phyloP scores from a whole-genome alignment of 1,140 invertebrate genomes.

The Caenorhabditis elegans region DNA sequence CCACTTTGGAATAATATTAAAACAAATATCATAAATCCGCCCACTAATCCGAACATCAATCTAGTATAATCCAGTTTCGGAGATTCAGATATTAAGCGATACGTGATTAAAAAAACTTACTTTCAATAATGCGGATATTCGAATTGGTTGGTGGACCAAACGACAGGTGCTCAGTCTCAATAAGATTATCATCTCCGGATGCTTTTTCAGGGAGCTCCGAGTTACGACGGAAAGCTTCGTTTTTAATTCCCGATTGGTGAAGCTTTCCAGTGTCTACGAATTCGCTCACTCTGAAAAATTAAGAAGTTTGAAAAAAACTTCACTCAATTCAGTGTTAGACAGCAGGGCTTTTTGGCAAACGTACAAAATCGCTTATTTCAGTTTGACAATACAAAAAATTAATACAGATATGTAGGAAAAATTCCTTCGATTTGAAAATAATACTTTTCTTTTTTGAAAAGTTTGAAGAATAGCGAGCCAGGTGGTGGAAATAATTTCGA shows the following conservation, averaged over 20 bases:
- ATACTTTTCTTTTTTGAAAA: too few species aligned
- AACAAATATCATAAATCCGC: background rate
- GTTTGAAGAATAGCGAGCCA: too few species aligned
- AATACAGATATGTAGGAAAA: too few species aligned
- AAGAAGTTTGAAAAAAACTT: background rate
- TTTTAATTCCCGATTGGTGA: background rate
- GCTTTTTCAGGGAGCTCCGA: background rate
- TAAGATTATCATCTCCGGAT: conserved; percentile 7
- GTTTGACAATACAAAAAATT: too few species aligned
- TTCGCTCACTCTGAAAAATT: conserved; percentile 35
- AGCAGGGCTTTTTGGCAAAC: too few species aligned
- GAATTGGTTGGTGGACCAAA: conserved; percentile 43
- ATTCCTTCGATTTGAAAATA: too few species aligned
- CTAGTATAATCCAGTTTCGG: conserved; percentile 8
- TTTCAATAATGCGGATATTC: conserved; percentile 34
- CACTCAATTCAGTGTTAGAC: background rate
- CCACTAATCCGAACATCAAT: background rate
- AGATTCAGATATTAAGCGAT: too few species aligned
- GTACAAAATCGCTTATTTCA: too few species aligned
- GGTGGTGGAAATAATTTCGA: too few species aligned
- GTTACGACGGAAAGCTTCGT: conserved; percentile 7
- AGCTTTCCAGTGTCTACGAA: conserved; percentile 9
- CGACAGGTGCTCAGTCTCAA: conserved; percentile 42
- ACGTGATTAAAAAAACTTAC: background rate
- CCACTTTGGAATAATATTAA: background rate